These are phyloP conservation scores for Halictus quadricinctus DNA, from an alignment of 2,888 invertebrate species.

Conservation along the genomic window DNA sequence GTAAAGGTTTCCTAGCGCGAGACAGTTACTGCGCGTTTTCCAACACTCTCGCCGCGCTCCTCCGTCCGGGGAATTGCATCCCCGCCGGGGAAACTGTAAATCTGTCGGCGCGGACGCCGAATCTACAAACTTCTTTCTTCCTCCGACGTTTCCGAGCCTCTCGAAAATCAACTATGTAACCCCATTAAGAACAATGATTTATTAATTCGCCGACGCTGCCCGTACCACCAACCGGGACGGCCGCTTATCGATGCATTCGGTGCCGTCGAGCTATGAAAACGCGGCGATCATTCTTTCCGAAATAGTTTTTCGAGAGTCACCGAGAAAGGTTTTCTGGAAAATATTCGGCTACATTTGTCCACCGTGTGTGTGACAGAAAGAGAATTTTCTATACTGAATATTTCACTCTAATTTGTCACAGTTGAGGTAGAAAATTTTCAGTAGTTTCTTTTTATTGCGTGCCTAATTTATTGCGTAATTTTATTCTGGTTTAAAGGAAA, in stretches of 20 bases:
- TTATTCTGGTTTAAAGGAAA: too few species aligned
- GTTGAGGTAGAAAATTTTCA: too few species aligned
- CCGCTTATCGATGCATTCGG: neutral
- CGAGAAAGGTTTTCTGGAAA: too few species aligned
- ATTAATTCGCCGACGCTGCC: neutral
- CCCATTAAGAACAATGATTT: constrained; percentile 2
- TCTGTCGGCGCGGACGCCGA: constrained; percentile 10
- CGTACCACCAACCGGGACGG: neutral
- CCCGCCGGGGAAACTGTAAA: constrained; percentile 43
- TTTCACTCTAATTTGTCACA: too few species aligned
- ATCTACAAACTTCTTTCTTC: constrained; percentile 20
- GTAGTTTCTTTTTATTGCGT: too few species aligned
- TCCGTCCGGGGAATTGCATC: constrained; percentile 28
- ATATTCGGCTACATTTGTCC: too few species aligned
- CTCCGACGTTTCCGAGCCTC: neutral
- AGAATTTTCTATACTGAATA: too few species aligned
- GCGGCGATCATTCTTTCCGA: too few species aligned
- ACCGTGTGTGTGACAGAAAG: too few species aligned
- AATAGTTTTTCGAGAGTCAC: too few species aligned
- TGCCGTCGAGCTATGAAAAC: too few species aligned
- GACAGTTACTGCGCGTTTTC: constrained; percentile 63
- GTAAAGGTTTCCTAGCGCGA: constrained; percentile 61
- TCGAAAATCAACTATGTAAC: constrained; percentile 2
- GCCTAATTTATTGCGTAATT: too few species aligned
- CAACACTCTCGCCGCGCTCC: constrained; percentile 52